Base-by-base conservation (phyloP, 2,888 invertebrate genomes). In the Spodoptera exigua region DNA sequence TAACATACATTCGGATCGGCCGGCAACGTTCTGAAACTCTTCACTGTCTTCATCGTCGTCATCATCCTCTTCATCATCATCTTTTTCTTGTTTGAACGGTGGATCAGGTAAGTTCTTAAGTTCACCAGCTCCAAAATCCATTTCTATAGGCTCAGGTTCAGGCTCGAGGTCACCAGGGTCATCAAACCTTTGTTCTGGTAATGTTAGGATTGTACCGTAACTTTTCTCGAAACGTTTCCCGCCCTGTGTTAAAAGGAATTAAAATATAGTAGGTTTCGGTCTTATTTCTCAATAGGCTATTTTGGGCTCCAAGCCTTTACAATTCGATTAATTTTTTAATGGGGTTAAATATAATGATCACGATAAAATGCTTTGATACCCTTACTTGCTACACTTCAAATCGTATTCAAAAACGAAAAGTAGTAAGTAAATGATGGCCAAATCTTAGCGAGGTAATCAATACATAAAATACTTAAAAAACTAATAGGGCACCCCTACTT, bases 171-270 rank as follows among this genome's bases (percentile, higher is more conserved):
- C 67, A 14, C 60, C 75, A 2, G 68, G 36, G 13, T 73, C 65
- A n/a, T 58, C 74, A 7, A 27, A 27, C 10, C 44, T 17, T 13
- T 51, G 43, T 18, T 54, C 59, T n/a, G 36, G 1, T 39, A 21
- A 37, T n/a, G 68, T 68, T 44, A 45, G 3, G 16, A 70, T 40
- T 9, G 10, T 59, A 0, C 95, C 95, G 3, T 57, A 80, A 16
- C 78, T 89, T 58, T 92, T 87, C 14, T 89, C 84, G 70, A 96
- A 95, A 44, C 97, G 93, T 52, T 93, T 81, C 0, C 96, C 96
- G 35, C 87, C 87, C 92, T 92, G 58, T 44, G 70, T 61, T 17
- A 55, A 52, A 43, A 12, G 16, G 4, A 18, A 4, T 7, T 12
- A 9, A 7, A 12, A 17, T 9, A 14, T 34, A 14, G 5, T 5